Conservation (phyloP, 53 echinoderm and acorn worm species). For the Actinopyga echinites region DNA sequence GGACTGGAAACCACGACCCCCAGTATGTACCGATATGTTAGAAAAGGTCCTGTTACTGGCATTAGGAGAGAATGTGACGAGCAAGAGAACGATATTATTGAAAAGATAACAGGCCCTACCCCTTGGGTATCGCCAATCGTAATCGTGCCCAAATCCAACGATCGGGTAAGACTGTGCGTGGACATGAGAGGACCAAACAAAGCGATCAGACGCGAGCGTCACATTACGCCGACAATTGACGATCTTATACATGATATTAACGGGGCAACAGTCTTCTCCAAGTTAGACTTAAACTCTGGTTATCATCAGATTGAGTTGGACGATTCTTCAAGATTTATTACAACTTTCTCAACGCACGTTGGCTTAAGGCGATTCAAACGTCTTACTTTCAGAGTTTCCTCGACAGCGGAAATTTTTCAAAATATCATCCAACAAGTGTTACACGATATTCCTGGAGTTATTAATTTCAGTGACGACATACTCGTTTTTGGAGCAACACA, state of each 20-base stretch:
- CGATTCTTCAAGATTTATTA: constrained; percentile 45
- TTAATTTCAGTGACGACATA: constrained; percentile 55
- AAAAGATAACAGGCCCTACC: constrained; percentile 25
- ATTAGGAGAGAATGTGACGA: constrained; percentile 13
- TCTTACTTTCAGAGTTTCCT: constrained; percentile 53
- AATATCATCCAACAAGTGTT: constrained; percentile 10
- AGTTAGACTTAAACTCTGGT: constrained; percentile 54
- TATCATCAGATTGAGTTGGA: constrained; percentile 68
- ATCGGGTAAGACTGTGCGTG: constrained; percentile 52
- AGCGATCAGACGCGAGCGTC: constrained; percentile 55
- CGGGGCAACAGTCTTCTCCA: constrained; percentile 61
- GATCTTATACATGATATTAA: constrained; percentile 50
- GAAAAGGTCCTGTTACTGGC: no score
- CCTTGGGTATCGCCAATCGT: constrained; percentile 61
- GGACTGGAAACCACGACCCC: no score
- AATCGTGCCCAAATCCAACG: constrained; percentile 46
- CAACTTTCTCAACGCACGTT: constrained; percentile 59
- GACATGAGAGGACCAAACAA: constrained; percentile 66
- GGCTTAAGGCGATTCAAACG: constrained; percentile 65
- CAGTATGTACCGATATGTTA: no score
- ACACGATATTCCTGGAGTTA: background rate
- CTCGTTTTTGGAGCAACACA: constrained; percentile 18
- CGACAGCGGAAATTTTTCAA: constrained; percentile 50
- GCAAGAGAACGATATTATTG: constrained; percentile 46
- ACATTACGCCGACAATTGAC: constrained; percentile 47